Conservation (phyloP, 2,888 invertebrate species). For the Emesis russula region DNA sequence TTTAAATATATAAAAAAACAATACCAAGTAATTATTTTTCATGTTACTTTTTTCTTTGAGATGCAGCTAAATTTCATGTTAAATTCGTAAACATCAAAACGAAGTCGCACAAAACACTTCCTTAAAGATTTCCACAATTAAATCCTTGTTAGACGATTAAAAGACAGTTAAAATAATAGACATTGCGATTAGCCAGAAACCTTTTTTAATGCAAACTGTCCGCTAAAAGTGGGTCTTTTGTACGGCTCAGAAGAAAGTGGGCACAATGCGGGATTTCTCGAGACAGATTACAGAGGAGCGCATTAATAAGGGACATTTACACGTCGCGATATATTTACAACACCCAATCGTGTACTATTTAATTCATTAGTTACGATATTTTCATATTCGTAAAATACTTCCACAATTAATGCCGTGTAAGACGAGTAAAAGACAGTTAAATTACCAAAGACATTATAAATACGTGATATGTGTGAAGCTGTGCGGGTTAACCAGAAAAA, state of each 20-base stretch:
- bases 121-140: background rate
- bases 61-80: too few species aligned
- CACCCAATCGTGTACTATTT: background rate
- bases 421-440: too few species aligned
- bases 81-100: background rate
- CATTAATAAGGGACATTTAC: conserved; percentile 93
- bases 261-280: conserved; percentile 94
- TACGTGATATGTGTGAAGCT: too few species aligned
- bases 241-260: conserved; percentile 93
- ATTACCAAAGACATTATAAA: too few species aligned
- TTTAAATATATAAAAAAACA: too few species aligned
- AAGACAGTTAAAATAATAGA: conserved; percentile 35
- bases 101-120: background rate
- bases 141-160: conserved; percentile 3
- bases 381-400: too few species aligned
- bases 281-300: conserved; percentile 94
- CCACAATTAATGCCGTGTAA: too few species aligned
- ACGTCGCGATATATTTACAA: conserved; percentile 79
- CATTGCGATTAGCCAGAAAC: conserved; percentile 39
- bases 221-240: conserved; percentile 89
- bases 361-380: background rate
- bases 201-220: conserved; percentile 63
- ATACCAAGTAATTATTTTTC: too few species aligned
- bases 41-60: too few species aligned
- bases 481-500: too few species aligned